Evolutionary conservation across 2,113 vertebrate genomes (phyloP), one percentile per base, ranked within the genome.

Genomic region (Dolichallabes microphthalmus): DNA sequence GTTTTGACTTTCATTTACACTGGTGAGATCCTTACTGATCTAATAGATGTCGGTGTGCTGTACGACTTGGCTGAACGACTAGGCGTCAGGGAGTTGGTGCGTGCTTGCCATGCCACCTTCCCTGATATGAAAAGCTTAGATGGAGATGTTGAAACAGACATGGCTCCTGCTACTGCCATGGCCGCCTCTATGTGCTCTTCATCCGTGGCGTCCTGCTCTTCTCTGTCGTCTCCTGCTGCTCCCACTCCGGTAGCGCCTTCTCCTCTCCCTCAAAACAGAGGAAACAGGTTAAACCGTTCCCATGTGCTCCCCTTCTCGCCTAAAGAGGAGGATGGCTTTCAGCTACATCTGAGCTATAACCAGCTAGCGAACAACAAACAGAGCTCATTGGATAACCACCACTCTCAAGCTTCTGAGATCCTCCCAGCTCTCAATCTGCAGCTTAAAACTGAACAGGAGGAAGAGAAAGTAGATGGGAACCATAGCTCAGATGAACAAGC

Each of bases 1-100:
- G 96, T 99, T 88, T 93, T 99, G 89, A 98, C 95, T 73, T 99
- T 99, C 0, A 94, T 99, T 27, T 99, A 99, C 90, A 99, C 97
- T 0, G 97, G 97, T 0, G 97, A 99, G 92, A 96, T 98, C 79
- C 93, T 97, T 92, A 97, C 96, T 0, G 98, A 99, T 86, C 94
- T 99, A 5, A 98, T 99, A 58, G 97, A 99, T 0, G 97, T 99
- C 0, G 97, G 98, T 0, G 98, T 98, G 32, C 95, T 99, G 78
- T 99, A 99, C 0, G 98, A 99, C 92, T 94, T 98, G 78, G 98
- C 98, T 0, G 97, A 98, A 93, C 90, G 96, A 85, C 91, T 99
- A 74, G 97, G 97, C 0, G 95, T 99, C 87, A 91, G 94, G 0
- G 97, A 98, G 39, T 93, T 99, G 88, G 96, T 98, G 11, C 92